Evolutionary conservation across 2,888 invertebrate species (phyloP), one percentile per base, ranked within the genome.

Genomic region (Meloe dianella): DNA sequence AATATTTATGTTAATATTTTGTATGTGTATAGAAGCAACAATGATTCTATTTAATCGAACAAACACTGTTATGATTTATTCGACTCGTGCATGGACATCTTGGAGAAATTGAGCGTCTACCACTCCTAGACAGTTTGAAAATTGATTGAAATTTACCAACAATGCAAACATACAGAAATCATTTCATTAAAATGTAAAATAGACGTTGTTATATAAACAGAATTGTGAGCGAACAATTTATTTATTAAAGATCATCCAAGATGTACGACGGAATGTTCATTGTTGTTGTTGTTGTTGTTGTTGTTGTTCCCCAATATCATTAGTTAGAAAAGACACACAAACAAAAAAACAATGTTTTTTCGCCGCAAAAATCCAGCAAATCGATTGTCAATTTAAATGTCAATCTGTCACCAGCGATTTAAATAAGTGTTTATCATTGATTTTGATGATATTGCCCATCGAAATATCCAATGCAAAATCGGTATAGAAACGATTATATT

Each of bases 171-270:
- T 17, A 41, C 17, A 41, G 17, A 41, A 41, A 41, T 41, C 41
- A 41, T 41, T 41, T 17, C 17, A 41, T 41, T 41, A 41, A 41
- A 41, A 41, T 41, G 57, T 57, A 57, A 57, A 57, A 29, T 57
- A 57, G 29, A 57, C 9, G 24, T 57, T 14, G 32, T n/a, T n/a
- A n/a, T n/a, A n/a, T 32, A 32, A 6, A 32, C 8, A 7, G 32
- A 10, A 27, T 35, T 35, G 35, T 35, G 14, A 35, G 41, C 41
- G 41, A 41, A 14, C 35, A 35, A 35, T 35, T 35, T 35, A 35
- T 35, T 35, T 27, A 27, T 14, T 35, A 14, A 12, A 35, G 35
- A 35, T 35, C 35, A 35, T 14, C 35, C 12, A 35, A 35, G 12
- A 35, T 35, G 35, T 35, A 35, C 14, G n/a, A n/a, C n/a, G n/a